These are phyloP conservation scores for Crypturellus undulatus DNA, from an alignment of 2,113 vertebrate species.

Conservation along the genomic window DNA sequence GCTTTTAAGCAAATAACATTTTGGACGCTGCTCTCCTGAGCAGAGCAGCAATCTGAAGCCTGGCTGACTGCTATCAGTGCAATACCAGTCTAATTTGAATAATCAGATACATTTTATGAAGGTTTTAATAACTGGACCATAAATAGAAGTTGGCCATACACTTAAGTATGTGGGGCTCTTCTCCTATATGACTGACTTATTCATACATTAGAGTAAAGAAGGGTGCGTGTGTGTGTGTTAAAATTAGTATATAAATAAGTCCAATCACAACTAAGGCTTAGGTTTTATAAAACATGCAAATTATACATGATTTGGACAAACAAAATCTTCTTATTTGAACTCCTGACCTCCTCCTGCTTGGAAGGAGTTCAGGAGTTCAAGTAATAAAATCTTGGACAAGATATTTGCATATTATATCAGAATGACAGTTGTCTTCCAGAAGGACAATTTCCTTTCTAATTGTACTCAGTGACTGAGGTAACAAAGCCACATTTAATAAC, in stretches of 20 bases:
- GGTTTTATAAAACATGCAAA: neutral
- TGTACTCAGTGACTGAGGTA: neutral
- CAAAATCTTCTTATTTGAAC: neutral
- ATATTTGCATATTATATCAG: neutral
- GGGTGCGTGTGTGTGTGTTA: neutral
- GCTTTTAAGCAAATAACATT: neutral
- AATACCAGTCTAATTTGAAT: neutral
- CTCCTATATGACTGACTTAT: neutral
- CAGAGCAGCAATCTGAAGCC: neutral
- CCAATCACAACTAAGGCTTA: neutral
- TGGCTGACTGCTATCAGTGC: neutral
- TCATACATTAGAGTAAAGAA: neutral
- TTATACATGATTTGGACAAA: neutral
- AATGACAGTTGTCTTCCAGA: accelerated
- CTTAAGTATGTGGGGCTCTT: neutral
- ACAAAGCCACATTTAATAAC: neutral
- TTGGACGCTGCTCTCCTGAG: neutral
- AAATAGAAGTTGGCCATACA: neutral
- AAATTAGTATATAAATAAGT: neutral
- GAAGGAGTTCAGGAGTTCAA: neutral
- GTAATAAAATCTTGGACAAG: neutral
- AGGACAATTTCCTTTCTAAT: neutral
- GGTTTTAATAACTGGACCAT: neutral
- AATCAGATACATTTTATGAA: neutral
- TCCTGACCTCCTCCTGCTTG: neutral